A percentile compares a stretch with the other conserved stretches of the same genome.
Conservation (phyloP, 2,888 invertebrate species). For the Branchellion lobata region DNA sequence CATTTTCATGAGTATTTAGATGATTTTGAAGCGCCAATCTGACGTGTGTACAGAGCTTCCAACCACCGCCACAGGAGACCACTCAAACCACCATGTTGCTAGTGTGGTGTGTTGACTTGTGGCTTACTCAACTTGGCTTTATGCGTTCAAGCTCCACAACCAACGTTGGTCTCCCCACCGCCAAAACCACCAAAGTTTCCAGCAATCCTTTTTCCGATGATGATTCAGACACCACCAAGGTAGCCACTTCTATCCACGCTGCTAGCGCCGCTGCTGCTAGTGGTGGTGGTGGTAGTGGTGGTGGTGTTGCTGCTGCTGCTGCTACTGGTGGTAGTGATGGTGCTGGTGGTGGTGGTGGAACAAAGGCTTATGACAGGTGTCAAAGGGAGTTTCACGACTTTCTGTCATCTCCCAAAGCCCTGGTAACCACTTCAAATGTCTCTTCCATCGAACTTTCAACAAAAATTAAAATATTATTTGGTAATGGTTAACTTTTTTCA, state of each 20-base stretch:
- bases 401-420: neutral
- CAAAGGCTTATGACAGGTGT: neutral
- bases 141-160: slow-evolving; percentile 61
- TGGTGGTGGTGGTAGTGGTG: no score
- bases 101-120: slow-evolving; percentile 90
- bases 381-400: neutral
- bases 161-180: neutral
- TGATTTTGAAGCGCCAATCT: no score
- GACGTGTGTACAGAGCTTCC: no score
- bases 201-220: neutral
- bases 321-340: neutral
- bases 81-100: slow-evolving; percentile 89
- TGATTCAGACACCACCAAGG: no score
- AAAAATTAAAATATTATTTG: neutral
- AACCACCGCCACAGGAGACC: slow-evolving; percentile 70
- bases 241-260: no score
- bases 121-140: slow-evolving; percentile 81
- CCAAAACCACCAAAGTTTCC: neutral
- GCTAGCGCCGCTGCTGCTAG: no score
- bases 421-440: neutral
- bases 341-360: neutral
- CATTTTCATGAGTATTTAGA: no score
- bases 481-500: neutral
- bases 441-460: neutral
- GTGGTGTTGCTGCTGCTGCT: neutral